These are phyloP conservation scores for Anniella stebbinsi DNA, from an alignment of 2,797 vertebrate genomes.

Conservation along the genomic window DNA sequence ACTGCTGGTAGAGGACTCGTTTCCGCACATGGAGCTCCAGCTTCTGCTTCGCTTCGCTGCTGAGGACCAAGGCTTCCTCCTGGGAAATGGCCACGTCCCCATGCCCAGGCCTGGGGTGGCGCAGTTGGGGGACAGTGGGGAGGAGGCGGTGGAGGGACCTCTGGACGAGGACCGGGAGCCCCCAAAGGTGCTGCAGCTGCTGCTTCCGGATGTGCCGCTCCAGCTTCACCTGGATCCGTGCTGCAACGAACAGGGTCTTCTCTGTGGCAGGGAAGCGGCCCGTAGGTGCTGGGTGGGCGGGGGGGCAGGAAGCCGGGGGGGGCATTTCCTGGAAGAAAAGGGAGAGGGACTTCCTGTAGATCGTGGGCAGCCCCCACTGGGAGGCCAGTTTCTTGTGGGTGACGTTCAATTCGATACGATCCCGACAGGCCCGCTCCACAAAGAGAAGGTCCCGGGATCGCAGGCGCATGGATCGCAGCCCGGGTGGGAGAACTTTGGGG, in stretches of 20 bases:
- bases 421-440: neutral
- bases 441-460: neutral
- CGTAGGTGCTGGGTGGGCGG: accelerated
- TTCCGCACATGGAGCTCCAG: slow-evolving; percentile 63
- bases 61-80: neutral
- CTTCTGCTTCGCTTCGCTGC: neutral
- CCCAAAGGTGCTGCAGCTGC: slow-evolving; percentile 9
- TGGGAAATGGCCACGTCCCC: neutral
- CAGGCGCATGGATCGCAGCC: neutral
- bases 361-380: neutral
- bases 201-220: slow-evolving; percentile 23
- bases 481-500: neutral
- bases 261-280: neutral
- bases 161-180: neutral
- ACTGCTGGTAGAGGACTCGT: slow-evolving; percentile 61
- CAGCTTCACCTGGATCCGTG: neutral
- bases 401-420: neutral
- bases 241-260: neutral
- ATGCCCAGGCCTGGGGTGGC: neutral
- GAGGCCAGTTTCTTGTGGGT: neutral
- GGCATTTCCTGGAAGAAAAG: neutral
- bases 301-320: neutral
- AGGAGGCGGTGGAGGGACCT: neutral
- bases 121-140: neutral
- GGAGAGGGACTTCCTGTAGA: neutral